Percentiles rank a stretch among this genome's conserved stretches.
Evolutionary conservation across 2,113 vertebrate genomes (phyloP).

Genomic region (Epinephelus cyanopodus): DNA sequence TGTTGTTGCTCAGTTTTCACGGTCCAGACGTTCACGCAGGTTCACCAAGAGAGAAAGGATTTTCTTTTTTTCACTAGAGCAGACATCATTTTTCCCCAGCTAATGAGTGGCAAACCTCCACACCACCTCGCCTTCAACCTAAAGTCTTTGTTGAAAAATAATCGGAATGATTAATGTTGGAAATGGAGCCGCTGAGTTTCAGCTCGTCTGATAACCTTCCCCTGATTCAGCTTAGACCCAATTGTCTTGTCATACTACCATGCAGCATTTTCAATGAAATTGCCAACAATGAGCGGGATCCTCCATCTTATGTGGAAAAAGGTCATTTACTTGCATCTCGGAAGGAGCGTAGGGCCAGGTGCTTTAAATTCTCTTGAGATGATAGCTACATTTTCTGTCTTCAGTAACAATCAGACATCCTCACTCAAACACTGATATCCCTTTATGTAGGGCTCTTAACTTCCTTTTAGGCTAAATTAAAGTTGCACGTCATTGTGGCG

Average conservation of each 20-base stretch:
- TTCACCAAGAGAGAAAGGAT: slow-evolving; percentile 51
- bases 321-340: slow-evolving; percentile 46
- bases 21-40: slow-evolving; percentile 59
- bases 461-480: slow-evolving; percentile 25
- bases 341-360: slow-evolving; percentile 43
- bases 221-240: slow-evolving; percentile 61
- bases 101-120: slow-evolving; percentile 58
- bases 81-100: slow-evolving; percentile 57
- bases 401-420: slow-evolving; percentile 45
- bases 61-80: slow-evolving; percentile 12
- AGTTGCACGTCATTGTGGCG: neutral
- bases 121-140: slow-evolving; percentile 29
- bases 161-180: slow-evolving; percentile 68
- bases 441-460: neutral
- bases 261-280: slow-evolving; percentile 63
- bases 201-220: slow-evolving; percentile 67
- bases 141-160: slow-evolving; percentile 69
- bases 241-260: slow-evolving; percentile 67
- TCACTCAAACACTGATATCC: slow-evolving; percentile 40
- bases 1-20: slow-evolving; percentile 70
- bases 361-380: slow-evolving; percentile 53
- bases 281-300: slow-evolving; percentile 44
- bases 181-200: slow-evolving; percentile 63
- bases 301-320: slow-evolving; percentile 31
- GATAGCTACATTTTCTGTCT: slow-evolving; percentile 55